Evolutionary conservation across 2,797 vertebrate species (phyloP).

Genomic region (Rhinella marina): DNA sequence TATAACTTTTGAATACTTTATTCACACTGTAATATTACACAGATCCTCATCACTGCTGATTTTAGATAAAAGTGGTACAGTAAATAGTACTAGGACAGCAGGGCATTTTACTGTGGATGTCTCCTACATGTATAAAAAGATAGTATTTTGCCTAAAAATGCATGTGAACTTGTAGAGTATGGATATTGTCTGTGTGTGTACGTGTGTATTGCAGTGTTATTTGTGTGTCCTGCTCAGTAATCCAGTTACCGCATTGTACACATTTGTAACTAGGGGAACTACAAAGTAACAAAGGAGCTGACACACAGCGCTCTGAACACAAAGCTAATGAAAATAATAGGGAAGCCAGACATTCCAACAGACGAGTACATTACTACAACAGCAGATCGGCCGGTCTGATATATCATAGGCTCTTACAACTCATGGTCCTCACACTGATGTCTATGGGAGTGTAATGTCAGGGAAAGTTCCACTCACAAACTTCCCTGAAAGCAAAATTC

Average conservation of each 20-base stretch:
- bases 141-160: too few species aligned
- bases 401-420: background rate
- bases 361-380: constrained; percentile 27
- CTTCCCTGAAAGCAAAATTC: constrained; percentile 12
- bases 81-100: background rate
- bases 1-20: too few species aligned
- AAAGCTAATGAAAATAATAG: constrained; percentile 39
- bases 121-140: background rate
- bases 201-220: background rate
- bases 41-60: background rate
- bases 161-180: background rate
- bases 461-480: constrained; percentile 33
- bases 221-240: constrained; percentile 48
- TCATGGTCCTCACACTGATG: constrained; percentile 10
- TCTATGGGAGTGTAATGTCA: constrained; percentile 24
- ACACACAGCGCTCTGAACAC: constrained; percentile 15
- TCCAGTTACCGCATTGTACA: constrained; percentile 54
- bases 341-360: constrained; percentile 46
- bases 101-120: too few species aligned
- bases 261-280: constrained; percentile 53
- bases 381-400: constrained; percentile 11
- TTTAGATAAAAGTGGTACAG: background rate
- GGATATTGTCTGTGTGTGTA: background rate
- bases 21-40: background rate
- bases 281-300: constrained; percentile 46